A percentile compares a stretch with the other conserved stretches of the same genome.
phyloP scores from a whole-genome alignment of 2,113 vertebrate genomes.

The Apteryx mantelli region DNA sequence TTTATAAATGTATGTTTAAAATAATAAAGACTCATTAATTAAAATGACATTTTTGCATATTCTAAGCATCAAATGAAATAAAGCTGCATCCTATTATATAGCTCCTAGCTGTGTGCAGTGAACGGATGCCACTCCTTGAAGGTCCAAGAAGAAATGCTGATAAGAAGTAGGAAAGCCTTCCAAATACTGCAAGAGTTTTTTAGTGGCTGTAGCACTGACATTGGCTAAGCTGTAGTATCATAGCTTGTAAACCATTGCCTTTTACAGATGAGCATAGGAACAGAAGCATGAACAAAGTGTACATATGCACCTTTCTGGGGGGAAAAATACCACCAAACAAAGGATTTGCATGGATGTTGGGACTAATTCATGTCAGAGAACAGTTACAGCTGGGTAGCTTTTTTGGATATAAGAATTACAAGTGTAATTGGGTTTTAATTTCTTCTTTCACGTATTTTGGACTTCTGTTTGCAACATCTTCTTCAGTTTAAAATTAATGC shows the following conservation, averaged over 20 bases:
- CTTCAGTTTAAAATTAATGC: not conserved
- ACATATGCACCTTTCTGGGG: no score
- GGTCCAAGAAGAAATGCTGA: not conserved
- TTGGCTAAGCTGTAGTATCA: not conserved
- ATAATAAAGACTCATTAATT: not conserved
- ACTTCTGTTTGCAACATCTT: not conserved
- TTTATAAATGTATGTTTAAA: not conserved
- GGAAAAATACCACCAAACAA: not conserved
- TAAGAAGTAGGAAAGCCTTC: not conserved
- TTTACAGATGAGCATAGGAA: not conserved
- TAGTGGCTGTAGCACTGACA: not conserved
- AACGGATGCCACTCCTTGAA: not conserved
- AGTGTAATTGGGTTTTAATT: not conserved
- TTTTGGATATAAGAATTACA: not conserved
- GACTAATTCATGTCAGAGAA: not conserved
- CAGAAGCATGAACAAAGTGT: not conserved
- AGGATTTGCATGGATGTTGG: not conserved
- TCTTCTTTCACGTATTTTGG: not conserved
- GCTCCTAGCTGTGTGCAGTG: not conserved
- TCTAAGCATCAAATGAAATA: not conserved
- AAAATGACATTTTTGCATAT: not conserved
- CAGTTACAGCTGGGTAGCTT: not conserved
- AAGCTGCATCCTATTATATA: not conserved
- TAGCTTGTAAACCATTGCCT: not conserved
- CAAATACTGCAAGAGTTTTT: not conserved